Conservation (phyloP, 2,888 invertebrate genomes). For the Mycalesis mineus region DNA sequence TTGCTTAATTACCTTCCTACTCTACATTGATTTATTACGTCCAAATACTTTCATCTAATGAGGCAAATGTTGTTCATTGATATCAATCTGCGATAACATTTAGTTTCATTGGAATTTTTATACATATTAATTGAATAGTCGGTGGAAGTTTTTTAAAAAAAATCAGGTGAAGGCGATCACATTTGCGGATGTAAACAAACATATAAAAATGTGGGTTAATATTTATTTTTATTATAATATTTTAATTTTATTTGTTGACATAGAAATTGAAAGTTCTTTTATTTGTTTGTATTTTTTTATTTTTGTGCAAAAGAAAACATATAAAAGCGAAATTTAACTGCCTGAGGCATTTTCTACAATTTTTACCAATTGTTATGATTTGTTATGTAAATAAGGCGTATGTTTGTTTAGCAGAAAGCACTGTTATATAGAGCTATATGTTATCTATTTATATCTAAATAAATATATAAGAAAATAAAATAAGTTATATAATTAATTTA, state of each 20-base stretch:
- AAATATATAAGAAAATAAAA: too few species aligned
- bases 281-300: not conserved
- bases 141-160: slow-evolving; percentile 1
- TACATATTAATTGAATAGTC: slow-evolving; percentile 5
- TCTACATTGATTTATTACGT: not conserved
- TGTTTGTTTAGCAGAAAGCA: too few species aligned
- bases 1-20: not conserved
- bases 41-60: slow-evolving; percentile 7
- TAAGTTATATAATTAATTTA: too few species aligned
- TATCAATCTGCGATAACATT: not conserved
- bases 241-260: not conserved
- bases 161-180: slow-evolving; percentile 1
- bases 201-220: not conserved
- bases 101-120: slow-evolving; percentile 17
- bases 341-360: too few species aligned
- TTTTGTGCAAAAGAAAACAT: too few species aligned
- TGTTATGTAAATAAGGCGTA: too few species aligned
- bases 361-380: too few species aligned
- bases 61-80: not conserved
- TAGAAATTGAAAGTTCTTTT: not conserved
- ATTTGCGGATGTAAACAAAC: slow-evolving; percentile 1
- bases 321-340: too few species aligned
- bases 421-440: too few species aligned
- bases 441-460: too few species aligned
- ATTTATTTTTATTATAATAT: not conserved